Conservation (phyloP, 23 tunicate species). For the Styela clava region DNA sequence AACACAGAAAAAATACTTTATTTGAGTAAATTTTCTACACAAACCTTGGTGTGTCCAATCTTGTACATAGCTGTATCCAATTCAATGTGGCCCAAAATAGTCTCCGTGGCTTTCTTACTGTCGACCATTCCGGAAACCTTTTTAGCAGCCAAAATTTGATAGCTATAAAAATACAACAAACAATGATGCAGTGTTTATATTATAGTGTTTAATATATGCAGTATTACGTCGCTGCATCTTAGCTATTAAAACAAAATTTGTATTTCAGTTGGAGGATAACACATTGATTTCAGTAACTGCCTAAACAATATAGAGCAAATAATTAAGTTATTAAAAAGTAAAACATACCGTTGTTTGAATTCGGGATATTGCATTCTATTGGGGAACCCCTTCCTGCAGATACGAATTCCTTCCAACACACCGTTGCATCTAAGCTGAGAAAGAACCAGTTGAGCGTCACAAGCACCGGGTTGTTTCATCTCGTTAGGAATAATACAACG, state of each 20-base stretch:
- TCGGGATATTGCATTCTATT: slow-evolving; percentile 91
- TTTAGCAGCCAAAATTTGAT: slow-evolving; percentile 89
- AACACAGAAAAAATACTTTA: too few species aligned
- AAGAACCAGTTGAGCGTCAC: slow-evolving; percentile 85
- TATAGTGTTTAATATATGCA: too few species aligned
- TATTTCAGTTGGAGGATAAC: too few species aligned
- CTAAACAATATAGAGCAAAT: too few species aligned
- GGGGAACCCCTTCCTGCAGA: slow-evolving; percentile 98
- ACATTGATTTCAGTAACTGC: too few species aligned
- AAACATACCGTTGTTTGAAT: slow-evolving; percentile 80
- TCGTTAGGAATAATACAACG: slow-evolving; percentile 98
- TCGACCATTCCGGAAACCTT: slow-evolving; percentile 84
- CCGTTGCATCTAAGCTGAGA: slow-evolving; percentile 94
- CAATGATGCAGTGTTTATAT: too few species aligned
- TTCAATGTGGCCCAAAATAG: slow-evolving; percentile 62
- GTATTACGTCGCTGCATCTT: too few species aligned
- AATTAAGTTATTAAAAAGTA: too few species aligned
- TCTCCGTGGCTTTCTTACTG: slow-evolving; percentile 94
- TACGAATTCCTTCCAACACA: slow-evolving; percentile 95
- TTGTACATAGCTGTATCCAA: slow-evolving; percentile 78
- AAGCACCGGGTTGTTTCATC: slow-evolving; percentile 74
- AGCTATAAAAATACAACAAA: slow-evolving; percentile 33
- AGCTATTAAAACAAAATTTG: too few species aligned
- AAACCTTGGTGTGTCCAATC: slow-evolving; percentile 95
- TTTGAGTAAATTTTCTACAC: neutral